Conservation (phyloP, 2,797 vertebrate species). For the Thaleichthys pacificus region DNA sequence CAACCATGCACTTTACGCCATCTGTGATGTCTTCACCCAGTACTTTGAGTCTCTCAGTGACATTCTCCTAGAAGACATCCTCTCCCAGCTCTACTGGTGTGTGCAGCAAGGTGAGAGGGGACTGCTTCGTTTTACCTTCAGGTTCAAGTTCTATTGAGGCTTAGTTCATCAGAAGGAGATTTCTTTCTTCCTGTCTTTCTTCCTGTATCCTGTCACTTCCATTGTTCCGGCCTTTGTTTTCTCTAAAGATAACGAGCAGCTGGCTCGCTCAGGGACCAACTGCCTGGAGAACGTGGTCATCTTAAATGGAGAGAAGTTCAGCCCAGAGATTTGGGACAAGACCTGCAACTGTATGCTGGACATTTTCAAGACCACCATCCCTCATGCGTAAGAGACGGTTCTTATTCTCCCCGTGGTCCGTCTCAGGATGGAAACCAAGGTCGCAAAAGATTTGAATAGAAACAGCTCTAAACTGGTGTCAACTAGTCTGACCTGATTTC, state of each 20-base stretch:
- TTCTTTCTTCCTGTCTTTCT: not conserved
- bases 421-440: not conserved
- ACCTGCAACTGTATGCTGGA: slow-evolving; percentile 91
- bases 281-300: slow-evolving; percentile 91
- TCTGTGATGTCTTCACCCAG: slow-evolving; percentile 89
- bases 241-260: slow-evolving; percentile 85
- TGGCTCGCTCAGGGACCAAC: slow-evolving; percentile 88
- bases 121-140: not conserved
- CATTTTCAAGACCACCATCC: slow-evolving; percentile 92
- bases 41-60: slow-evolving; percentile 88
- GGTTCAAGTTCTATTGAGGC: not conserved
- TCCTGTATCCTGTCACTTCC: not conserved
- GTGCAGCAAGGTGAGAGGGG: slow-evolving; percentile 85
- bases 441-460: not conserved
- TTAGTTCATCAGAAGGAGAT: too few species aligned
- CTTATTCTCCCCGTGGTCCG: not conserved
- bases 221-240: not conserved
- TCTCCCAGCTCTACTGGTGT: slow-evolving; percentile 90
- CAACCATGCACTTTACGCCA: slow-evolving; percentile 89
- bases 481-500: not conserved
- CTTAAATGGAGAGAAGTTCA: slow-evolving; percentile 89
- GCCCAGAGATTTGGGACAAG: slow-evolving; percentile 88
- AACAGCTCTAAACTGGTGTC: not conserved
- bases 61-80: slow-evolving; percentile 86
- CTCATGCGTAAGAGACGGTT: slow-evolving; percentile 80